Evolutionary conservation across 2,797 vertebrate species (phyloP).

Genomic region (Anableps anableps): DNA sequence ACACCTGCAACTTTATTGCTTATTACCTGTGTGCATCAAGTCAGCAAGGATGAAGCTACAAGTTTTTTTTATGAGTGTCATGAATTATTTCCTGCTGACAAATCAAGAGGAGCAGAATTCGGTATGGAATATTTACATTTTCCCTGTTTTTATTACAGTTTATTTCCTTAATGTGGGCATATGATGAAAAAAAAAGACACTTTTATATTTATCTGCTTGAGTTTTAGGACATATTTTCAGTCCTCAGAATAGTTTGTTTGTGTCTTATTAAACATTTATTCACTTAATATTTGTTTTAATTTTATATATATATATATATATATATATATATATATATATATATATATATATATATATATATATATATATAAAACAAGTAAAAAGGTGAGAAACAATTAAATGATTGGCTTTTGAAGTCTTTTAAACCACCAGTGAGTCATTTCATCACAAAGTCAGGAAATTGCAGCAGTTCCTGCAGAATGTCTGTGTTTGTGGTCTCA

Average conservation of each 20-base stretch:
- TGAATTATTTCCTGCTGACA: slow-evolving; percentile 14
- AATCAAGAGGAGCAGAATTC: slow-evolving; percentile 6
- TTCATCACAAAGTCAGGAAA: neutral
- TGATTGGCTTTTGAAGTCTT: neutral
- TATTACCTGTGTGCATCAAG: neutral
- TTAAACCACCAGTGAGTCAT: neutral
- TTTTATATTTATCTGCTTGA: neutral
- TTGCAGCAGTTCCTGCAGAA: neutral
- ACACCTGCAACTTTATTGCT: neutral
- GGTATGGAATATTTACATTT: neutral
- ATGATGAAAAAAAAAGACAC: neutral
- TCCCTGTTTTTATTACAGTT: neutral
- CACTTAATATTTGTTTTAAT: neutral
- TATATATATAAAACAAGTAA: too few species aligned
- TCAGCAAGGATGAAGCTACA: slow-evolving; percentile 33
- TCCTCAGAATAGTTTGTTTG: neutral
- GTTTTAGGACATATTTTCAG: neutral
- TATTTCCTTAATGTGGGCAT: neutral
- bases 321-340: too few species aligned
- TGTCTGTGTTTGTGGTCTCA: neutral
- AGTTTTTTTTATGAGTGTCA: slow-evolving; percentile 8
- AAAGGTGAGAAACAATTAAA: neutral
- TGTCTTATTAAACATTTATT: neutral
- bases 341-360: too few species aligned
- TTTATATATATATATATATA: too few species aligned